Evolutionary conservation across 2,113 vertebrate species (phyloP).

Genomic region (Epinephelus lanceolatus): DNA sequence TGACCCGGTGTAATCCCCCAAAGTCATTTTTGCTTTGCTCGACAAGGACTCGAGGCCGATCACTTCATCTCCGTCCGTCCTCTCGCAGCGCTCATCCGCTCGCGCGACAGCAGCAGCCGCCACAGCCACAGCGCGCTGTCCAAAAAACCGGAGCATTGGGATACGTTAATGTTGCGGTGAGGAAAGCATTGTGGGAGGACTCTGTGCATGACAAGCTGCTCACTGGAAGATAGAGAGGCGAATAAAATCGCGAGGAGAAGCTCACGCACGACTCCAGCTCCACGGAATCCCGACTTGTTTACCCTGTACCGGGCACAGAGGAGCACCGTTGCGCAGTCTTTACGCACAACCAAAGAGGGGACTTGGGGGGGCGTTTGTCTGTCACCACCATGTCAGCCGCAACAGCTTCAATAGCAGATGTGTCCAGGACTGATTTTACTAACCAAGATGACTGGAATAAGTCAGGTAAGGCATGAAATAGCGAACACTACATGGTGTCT

Average conservation of each 20-base stretch:
- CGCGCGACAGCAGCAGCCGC: slow-evolving; percentile 37
- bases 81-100: slow-evolving; percentile 29
- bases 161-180: slow-evolving; percentile 1
- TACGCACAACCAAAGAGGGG: slow-evolving; percentile 50
- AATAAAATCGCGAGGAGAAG: background rate
- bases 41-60: slow-evolving; percentile 50
- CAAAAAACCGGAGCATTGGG: slow-evolving; percentile 5
- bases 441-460: slow-evolving; percentile 66
- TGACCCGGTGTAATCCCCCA: slow-evolving; percentile 49
- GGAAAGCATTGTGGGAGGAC: slow-evolving; percentile 25
- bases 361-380: background rate
- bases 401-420: slow-evolving; percentile 78
- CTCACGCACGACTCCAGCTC: background rate
- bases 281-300: slow-evolving; percentile 19
- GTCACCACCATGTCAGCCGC: slow-evolving; percentile 79
- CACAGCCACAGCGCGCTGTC: slow-evolving; percentile 18
- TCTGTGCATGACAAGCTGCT: slow-evolving; percentile 21
- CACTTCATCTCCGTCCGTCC: slow-evolving; percentile 20
- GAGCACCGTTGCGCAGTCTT: slow-evolving; percentile 35
- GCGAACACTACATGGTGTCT: background rate
- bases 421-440: slow-evolving; percentile 64
- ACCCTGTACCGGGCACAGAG: slow-evolving; percentile 25
- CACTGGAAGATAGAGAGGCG: background rate
- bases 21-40: slow-evolving; percentile 39
- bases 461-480: slow-evolving; percentile 80